Evolutionary conservation across 2,888 invertebrate genomes (phyloP), one percentile per base, ranked within the genome.

Genomic region (Agonopterix alstromeriana): DNA sequence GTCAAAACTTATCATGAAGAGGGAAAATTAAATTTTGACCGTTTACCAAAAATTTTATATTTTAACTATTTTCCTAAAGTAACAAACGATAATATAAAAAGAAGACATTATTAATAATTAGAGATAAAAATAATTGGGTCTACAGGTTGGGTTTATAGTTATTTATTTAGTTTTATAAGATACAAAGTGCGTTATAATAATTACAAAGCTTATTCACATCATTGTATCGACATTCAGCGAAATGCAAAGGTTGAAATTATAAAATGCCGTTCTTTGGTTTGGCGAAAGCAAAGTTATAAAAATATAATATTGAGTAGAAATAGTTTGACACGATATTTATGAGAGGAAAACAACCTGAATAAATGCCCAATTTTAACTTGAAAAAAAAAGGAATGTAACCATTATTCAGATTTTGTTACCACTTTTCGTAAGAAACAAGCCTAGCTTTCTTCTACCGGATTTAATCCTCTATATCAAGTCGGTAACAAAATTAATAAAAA

Each of bases 391-490:
- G 9, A n/a, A 38, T 50, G 48, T 52, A 53, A 49, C 43, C 48
- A 45, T 35, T 51, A 54, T 48, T 52, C 45, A 17, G 36, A 46
- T 44, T 27, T 50, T 54, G 46, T 54, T 53, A 56, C 50, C 50
- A 42, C 53, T 53, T 54, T 58, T 52, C 53, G 48, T 52, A 55
- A 53, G 50, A 58, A 62, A 61, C 57, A 70, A 68, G 63, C 66
- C 82, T 83, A 84, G 78, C 78, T 66, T 68, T 63, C 57, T 71
- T 70, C 77, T 79, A 80, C 60, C 66, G 81, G 82, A 85, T 84
- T 73, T 65, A 49, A 85, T 87, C 82, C 82, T 71, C 70, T 77
- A 79, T 42, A 73, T 66, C 70, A 76, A 67, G 64, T 43, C 42
- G 67, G 60, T 65, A 67, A 67, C 67, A 75, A 71, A 67, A 74